These are phyloP conservation scores for Labroides dimidiatus DNA, from an alignment of 2,797 vertebrate species.

Conservation along the genomic window DNA sequence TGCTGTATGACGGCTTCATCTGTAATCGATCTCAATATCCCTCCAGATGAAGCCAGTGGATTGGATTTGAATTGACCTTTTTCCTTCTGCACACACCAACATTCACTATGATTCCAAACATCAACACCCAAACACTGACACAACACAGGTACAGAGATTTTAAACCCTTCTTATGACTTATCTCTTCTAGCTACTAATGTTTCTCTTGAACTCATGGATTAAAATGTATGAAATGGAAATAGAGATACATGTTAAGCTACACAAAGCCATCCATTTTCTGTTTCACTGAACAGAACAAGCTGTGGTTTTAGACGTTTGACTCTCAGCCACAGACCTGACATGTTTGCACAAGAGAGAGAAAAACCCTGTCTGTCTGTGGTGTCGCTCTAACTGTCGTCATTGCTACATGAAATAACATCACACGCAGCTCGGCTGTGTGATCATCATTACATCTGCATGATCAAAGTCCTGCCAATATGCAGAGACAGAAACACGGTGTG, in stretches of 20 bases:
- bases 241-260: neutral
- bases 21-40: slow-evolving; percentile 39
- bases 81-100: slow-evolving; percentile 15
- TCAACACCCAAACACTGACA: slow-evolving; percentile 17
- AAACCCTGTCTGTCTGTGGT: slow-evolving; percentile 21
- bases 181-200: neutral
- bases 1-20: slow-evolving; percentile 19
- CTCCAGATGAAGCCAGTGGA: slow-evolving; percentile 5
- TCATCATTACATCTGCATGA: slow-evolving; percentile 36
- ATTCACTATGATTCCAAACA: slow-evolving; percentile 24
- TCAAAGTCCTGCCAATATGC: slow-evolving; percentile 41
- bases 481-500: slow-evolving; percentile 27
- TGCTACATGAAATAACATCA: slow-evolving; percentile 33
- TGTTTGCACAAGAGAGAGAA: slow-evolving; percentile 1
- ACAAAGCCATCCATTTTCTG: neutral
- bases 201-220: neutral
- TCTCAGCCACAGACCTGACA: slow-evolving; percentile 12
- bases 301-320: neutral
- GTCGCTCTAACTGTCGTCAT: neutral
- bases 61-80: slow-evolving; percentile 61
- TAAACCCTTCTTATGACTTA: neutral
- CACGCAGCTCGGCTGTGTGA: slow-evolving; percentile 30
- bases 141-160: neutral
- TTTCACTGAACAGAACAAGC: neutral
- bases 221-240: no score